Evolutionary conservation across 2,113 vertebrate species (phyloP).

Genomic region (Columba janthina): DNA sequence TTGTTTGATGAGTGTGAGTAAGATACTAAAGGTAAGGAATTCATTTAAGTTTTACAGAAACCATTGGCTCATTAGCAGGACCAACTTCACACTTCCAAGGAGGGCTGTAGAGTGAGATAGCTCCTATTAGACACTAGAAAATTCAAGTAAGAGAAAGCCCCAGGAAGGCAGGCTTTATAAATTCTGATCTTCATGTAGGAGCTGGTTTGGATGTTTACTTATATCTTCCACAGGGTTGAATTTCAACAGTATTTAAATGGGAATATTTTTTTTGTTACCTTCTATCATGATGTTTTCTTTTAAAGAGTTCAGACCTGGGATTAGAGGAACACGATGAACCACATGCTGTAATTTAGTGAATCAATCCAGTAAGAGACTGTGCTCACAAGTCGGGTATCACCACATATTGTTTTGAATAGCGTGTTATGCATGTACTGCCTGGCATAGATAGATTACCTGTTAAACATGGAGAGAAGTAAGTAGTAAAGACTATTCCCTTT

Average conservation of each 20-base stretch:
- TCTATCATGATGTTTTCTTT: background rate
- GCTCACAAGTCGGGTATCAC: background rate
- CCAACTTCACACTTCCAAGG: background rate
- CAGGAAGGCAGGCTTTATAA: background rate
- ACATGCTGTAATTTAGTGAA: background rate
- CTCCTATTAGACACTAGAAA: background rate
- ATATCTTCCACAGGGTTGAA: background rate
- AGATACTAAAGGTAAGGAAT: background rate
- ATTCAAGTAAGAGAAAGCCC: background rate
- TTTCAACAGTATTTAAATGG: background rate
- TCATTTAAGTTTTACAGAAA: background rate
- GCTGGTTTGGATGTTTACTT: background rate
- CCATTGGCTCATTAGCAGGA: background rate
- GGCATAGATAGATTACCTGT: background rate
- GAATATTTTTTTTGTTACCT: background rate
- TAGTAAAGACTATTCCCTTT: background rate
- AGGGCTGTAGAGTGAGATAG: background rate
- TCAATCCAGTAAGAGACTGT: background rate
- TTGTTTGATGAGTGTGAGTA: background rate
- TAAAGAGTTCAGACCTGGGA: background rate
- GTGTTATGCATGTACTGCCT: background rate
- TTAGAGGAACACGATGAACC: background rate
- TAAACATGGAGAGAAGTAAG: background rate
- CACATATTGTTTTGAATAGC: background rate
- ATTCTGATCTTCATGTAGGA: background rate